Percentiles rank a stretch among this genome's conserved stretches.
phyloP scores from a whole-genome alignment of 1,140 invertebrate species.

The Mesaphorura yosii region DNA sequence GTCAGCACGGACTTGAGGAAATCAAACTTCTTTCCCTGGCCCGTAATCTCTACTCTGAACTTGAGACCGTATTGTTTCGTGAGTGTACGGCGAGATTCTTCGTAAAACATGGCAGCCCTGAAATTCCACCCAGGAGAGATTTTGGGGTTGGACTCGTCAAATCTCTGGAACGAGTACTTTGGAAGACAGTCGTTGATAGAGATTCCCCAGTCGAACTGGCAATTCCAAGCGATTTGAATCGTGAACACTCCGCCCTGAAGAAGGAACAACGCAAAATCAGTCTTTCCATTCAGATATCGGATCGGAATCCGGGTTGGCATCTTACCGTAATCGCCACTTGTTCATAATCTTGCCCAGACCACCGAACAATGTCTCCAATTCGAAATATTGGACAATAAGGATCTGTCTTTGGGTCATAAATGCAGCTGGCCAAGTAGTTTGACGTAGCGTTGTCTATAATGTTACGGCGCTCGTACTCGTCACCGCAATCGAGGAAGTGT shows the following conservation, averaged over 20 bases:
- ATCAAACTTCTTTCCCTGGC: slow-evolving; percentile 41
- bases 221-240: slow-evolving; percentile 44
- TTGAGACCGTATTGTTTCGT: slow-evolving; percentile 44
- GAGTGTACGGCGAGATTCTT: slow-evolving; percentile 32
- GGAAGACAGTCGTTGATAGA: slow-evolving; percentile 38
- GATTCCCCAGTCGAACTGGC: slow-evolving; percentile 41
- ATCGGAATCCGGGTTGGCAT: too few species aligned
- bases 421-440: slow-evolving; percentile 36
- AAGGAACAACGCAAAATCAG: too few species aligned
- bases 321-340: slow-evolving; percentile 34
- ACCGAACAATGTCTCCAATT: slow-evolving; percentile 37
- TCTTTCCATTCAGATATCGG: slow-evolving; percentile 8
- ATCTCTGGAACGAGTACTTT: slow-evolving; percentile 40
- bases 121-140: slow-evolving; percentile 40
- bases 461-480: slow-evolving; percentile 35
- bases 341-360: slow-evolving; percentile 35
- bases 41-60: slow-evolving; percentile 42
- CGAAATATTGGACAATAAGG: slow-evolving; percentile 42
- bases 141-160: slow-evolving; percentile 34
- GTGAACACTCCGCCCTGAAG: slow-evolving; percentile 42
- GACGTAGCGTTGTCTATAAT: slow-evolving; percentile 36
- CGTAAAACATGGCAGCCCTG: slow-evolving; percentile 22
- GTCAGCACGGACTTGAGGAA: slow-evolving; percentile 40
- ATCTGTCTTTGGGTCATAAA: slow-evolving; percentile 34
- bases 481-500: slow-evolving; percentile 36